Evolutionary conservation across 2,888 invertebrate genomes (phyloP), one percentile per base, ranked within the genome.

Genomic region (Pelosia muscerda): DNA sequence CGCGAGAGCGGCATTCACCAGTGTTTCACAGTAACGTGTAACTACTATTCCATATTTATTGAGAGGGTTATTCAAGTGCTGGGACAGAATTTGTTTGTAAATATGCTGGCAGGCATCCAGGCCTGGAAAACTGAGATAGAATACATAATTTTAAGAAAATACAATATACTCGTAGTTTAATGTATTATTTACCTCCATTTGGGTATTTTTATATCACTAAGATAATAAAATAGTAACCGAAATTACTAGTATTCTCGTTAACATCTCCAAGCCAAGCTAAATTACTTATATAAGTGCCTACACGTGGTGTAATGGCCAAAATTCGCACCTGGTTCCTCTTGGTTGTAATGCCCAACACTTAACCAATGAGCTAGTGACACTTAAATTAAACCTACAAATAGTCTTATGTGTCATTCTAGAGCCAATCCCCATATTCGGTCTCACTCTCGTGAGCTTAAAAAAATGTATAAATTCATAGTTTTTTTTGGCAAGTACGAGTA

Each of bases 91-190:
- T 74, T 97, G 97, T 79, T 96, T 96, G 88, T 99, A 98, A 84
- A 99, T 99, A 63, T 97, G 97, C 73, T 95, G 95, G 72, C 98
- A 95, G 0, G 98, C 97, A 65, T 98, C 98, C 22, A 95, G 87
- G 2, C 97, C 96, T 4, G 99, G 99, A 86, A 98, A 98, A 92
- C 98, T 98, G 72, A 4, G 72, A 71, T n/a, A 55, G 4, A 10
- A 23, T 49, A 25, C n/a, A 19, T 25, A 28, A 25, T 9, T 54
- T 6, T 19, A 19, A 19, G 19, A 49, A 19, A 19, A 19, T 38
- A 3, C 22, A 49, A 19, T 19, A 19, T 38, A 3, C 22, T 22
- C 9, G 0, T 22, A 19, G 9, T 53, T 53, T 53, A 53, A n/a
- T 22, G 23, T 15, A 56, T 19, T 15, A 56, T 19, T 26, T 19